Percentiles rank a stretch among this genome's conserved stretches.
These are phyloP conservation scores for Octonoba sinensis DNA, from an alignment of 2,888 invertebrate genomes.

Conservation along the genomic window DNA sequence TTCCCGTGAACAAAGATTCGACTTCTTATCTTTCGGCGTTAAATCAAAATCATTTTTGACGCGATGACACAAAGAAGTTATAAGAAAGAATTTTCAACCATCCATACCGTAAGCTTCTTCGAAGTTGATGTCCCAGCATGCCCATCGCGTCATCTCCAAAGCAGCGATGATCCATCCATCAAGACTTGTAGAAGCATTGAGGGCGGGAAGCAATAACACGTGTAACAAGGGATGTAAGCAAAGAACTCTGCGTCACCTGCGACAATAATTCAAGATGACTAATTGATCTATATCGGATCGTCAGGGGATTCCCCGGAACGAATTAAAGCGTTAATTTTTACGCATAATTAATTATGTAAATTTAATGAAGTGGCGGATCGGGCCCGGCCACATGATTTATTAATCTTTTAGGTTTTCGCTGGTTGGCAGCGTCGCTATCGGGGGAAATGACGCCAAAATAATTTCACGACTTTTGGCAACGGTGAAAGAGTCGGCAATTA, in stretches of 20 bases:
- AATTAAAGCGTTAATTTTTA: conserved; percentile 63
- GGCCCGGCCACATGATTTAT: conserved; percentile 49
- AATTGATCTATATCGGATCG: conserved; percentile 61
- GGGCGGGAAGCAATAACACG: conserved; percentile 25
- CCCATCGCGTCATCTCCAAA: conserved; percentile 32
- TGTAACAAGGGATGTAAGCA: conserved; percentile 54
- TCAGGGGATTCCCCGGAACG: conserved; percentile 33
- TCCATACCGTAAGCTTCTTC: background rate
- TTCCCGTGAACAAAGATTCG: too few species aligned
- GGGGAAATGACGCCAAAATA: conserved; percentile 56
- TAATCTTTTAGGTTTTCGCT: conserved; percentile 56
- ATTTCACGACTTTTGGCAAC: conserved; percentile 45
- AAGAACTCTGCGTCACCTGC: conserved; percentile 42
- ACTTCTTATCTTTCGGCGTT: too few species aligned
- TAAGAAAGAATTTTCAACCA: too few species aligned
- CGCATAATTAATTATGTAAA: conserved; percentile 63
- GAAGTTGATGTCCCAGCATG: conserved; percentile 14
- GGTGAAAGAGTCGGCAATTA: conserved; percentile 47
- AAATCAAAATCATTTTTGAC: too few species aligned
- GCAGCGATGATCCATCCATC: conserved; percentile 39
- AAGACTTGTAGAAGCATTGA: background rate
- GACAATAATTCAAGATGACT: conserved; percentile 57
- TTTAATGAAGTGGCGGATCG: conserved; percentile 61
- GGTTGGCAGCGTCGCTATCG: conserved; percentile 17
- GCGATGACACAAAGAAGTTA: too few species aligned